Percentiles rank a stretch among this genome's conserved stretches.
Conservation (phyloP, 2,888 invertebrate genomes). For the Pollenia griseotomentosa region DNA sequence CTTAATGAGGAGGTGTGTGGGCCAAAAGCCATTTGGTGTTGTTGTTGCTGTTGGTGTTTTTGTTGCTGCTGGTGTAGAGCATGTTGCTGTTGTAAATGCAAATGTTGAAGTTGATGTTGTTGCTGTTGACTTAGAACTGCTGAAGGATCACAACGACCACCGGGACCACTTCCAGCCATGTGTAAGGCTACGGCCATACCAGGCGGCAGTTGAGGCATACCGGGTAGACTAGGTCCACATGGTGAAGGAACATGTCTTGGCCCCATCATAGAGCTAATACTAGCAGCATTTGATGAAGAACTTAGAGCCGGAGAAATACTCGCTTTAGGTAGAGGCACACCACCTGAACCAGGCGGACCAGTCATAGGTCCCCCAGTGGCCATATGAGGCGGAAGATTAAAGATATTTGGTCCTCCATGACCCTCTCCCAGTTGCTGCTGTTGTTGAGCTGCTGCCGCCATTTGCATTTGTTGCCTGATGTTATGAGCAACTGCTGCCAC, state of each 20-base stretch:
- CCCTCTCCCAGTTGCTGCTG: constrained; percentile 80
- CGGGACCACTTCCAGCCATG: constrained; percentile 72
- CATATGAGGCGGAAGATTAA: constrained; percentile 82
- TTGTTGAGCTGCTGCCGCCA: constrained; percentile 87
- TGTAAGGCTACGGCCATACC: constrained; percentile 81
- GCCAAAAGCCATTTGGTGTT: constrained; percentile 67
- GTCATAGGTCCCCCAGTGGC: constrained; percentile 64
- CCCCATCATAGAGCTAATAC: constrained; percentile 74
- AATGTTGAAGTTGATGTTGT: constrained; percentile 79
- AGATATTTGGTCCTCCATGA: constrained; percentile 84
- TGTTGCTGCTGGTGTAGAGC: constrained; percentile 79
- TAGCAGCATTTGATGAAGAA: constrained; percentile 81
- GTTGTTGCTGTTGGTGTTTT: constrained; percentile 70
- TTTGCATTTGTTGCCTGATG: constrained; percentile 91
- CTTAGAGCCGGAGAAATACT: constrained; percentile 83
- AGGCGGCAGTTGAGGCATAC: constrained; percentile 80
- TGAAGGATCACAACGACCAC: constrained; percentile 78
- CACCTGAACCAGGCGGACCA: constrained; percentile 75
- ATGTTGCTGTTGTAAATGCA: constrained; percentile 79
- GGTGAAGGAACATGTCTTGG: constrained; percentile 80
- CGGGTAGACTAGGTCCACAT: constrained; percentile 78
- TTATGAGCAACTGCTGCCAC: constrained; percentile 94
- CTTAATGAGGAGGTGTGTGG: constrained; percentile 49
- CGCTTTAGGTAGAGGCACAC: constrained; percentile 81
- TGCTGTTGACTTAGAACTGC: constrained; percentile 79